phyloP scores from a whole-genome alignment of 2,888 invertebrate genomes.

The Anthrax anthrax region DNA sequence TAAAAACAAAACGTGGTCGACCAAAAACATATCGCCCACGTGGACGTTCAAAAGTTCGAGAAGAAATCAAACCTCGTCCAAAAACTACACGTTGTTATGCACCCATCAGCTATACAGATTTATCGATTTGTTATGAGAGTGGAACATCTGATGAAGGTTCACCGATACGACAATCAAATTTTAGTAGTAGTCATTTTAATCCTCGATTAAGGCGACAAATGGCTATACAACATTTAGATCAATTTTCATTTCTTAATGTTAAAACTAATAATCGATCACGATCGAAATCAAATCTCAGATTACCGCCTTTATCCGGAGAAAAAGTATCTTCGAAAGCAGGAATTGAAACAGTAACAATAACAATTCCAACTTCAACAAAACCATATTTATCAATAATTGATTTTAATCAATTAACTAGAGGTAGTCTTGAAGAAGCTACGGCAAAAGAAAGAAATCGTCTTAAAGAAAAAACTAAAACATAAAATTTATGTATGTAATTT shows the following conservation, averaged over 20 bases:
- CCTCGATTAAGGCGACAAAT: conserved; percentile 20
- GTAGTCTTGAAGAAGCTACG: conserved; percentile 40
- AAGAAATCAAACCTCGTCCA: conserved; percentile 33
- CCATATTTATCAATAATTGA: conserved; percentile 59
- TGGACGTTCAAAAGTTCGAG: conserved; percentile 29
- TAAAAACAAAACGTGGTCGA: conserved; percentile 27
- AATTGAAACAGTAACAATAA: too few relatives aligned
- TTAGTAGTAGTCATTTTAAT: conserved; percentile 21
- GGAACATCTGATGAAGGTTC: conserved; percentile 38
- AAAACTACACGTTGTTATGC: conserved; percentile 38
- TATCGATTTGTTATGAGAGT: conserved; percentile 41
- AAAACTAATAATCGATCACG: conserved; percentile 13
- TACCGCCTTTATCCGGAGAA: conserved; percentile 11
- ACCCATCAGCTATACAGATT: conserved; percentile 39
- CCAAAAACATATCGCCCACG: conserved; percentile 30
- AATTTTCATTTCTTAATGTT: conserved; percentile 25
- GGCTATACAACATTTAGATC: conserved; percentile 20
- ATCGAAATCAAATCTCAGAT: conserved; percentile 11
- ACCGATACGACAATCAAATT: conserved; percentile 19
- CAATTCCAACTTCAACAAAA: conserved; percentile 26
- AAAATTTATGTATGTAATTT: too few relatives aligned
- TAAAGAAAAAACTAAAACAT: neutral
- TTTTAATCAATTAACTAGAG: conserved; percentile 52
- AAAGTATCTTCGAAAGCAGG: conserved; percentile 10
- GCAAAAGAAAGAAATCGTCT: conserved; percentile 3